Evolutionary conservation across 2,888 invertebrate species (phyloP), one percentile per base, ranked within the genome.

Genomic region (Melanophora roralis): DNA sequence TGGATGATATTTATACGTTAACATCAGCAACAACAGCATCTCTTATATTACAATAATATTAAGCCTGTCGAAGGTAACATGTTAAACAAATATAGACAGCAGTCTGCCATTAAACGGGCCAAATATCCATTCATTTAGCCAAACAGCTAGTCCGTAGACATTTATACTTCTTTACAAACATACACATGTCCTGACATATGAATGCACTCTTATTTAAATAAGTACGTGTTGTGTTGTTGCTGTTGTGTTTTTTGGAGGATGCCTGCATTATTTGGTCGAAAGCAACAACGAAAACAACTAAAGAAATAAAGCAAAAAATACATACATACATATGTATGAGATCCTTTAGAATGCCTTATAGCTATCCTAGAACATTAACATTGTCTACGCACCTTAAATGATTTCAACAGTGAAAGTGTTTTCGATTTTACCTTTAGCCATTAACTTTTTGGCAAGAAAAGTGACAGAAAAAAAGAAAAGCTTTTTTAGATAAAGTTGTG

Each of bases 81-180:
- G 83, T 84, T 86, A 85, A 84, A 84, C 78, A 84, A 84, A 74
- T 80, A 82, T 82, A 84, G 60, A 68, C 76, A 78, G 78, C 81
- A 82, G 55, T 73, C 73, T 81, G 34, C 80, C 49, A 81, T 55
- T 76, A 53, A 72, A 34, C 27, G 57, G 64, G 16, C 51, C 49
- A 62, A 43, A 43, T 69, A 69, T 34, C 68, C 40, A 62, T 34
- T 19, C 51, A 72, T 21, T 62, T 47, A 73, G n/a, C 32, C 68
- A 78, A 12, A 19, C 62, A 72, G 68, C 59, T 78, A 67, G 59
- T 49, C 65, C 40, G 55, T 67, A 75, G 71, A 76, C 64, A 43
- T 45, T 38, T 36, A 55, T 51, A 38, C 49, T 16, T 53, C 11
- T 36, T 51, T 53, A 57, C 47, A 68, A 23, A 67, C 40, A 53